These are phyloP conservation scores for Platichthys stellatus DNA, from an alignment of 2,113 vertebrate species.

Conservation along the genomic window DNA sequence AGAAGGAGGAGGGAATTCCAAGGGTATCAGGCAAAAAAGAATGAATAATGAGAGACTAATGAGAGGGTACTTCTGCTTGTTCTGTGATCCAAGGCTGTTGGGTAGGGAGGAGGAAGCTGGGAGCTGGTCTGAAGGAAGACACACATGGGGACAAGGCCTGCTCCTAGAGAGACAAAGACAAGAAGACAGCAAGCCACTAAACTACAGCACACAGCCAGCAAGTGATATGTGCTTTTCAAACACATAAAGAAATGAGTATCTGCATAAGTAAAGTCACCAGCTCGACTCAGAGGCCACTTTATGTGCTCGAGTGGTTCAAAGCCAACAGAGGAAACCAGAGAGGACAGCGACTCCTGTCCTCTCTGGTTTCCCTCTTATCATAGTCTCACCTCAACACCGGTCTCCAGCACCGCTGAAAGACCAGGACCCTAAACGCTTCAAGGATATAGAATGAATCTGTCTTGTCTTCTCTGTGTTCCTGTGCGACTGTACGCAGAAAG, in stretches of 20 bases:
- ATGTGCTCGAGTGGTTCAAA: conserved; percentile 45
- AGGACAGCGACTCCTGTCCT: conserved; percentile 35
- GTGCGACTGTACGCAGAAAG: conserved; percentile 59
- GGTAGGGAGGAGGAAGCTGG: conserved; percentile 68
- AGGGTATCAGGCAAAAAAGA: background rate
- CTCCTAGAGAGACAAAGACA: conserved; percentile 79
- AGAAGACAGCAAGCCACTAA: conserved; percentile 61
- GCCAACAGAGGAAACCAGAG: conserved; percentile 49
- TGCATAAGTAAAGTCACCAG: background rate
- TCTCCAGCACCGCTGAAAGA: conserved; percentile 58
- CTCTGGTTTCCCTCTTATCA: conserved; percentile 58
- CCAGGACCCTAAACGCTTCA: conserved; percentile 56
- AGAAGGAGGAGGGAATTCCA: background rate
- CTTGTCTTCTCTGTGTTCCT: conserved; percentile 25
- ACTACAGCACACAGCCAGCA: conserved; percentile 28
- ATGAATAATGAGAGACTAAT: conserved; percentile 39
- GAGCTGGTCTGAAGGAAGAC: conserved; percentile 73
- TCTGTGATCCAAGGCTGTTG: conserved; percentile 78
- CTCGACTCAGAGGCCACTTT: conserved; percentile 5
- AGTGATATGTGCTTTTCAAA: background rate
- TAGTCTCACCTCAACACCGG: conserved; percentile 60
- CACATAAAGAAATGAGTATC: background rate
- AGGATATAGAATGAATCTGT: conserved; percentile 64
- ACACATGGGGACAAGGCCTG: conserved; percentile 67
- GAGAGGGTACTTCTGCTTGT: conserved; percentile 74